Conservation (phyloP, 1,140 invertebrate species). For the Globodera ellingtonae region DNA sequence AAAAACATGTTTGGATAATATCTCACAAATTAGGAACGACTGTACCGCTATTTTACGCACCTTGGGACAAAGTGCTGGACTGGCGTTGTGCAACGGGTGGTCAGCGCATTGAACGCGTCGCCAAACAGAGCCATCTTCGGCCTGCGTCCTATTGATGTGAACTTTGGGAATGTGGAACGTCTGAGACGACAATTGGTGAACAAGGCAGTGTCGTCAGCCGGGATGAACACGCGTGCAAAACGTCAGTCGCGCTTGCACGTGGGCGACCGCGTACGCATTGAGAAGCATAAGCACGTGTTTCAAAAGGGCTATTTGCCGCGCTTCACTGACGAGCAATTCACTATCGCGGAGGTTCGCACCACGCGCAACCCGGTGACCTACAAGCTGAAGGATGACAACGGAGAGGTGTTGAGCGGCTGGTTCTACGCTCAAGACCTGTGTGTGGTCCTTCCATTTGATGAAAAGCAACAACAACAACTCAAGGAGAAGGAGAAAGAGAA, state of each 20-base stretch:
- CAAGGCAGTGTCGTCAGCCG: not conserved
- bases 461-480: not conserved
- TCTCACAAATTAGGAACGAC: not conserved
- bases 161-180: slow-evolving; percentile 22
- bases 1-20: too few relatives aligned
- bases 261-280: slow-evolving; percentile 19
- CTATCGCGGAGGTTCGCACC: slow-evolving; percentile 9
- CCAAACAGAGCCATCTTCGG: slow-evolving; percentile 30
- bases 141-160: slow-evolving; percentile 24
- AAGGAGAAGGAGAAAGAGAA: too few relatives aligned
- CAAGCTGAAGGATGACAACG: not conserved
- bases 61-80: slow-evolving; percentile 38
- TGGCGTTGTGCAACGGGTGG: slow-evolving; percentile 37
- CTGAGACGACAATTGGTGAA: not conserved
- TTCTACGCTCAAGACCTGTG: slow-evolving; percentile 23
- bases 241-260: not conserved
- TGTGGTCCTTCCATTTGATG: not conserved
- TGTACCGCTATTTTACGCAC: slow-evolving; percentile 46
- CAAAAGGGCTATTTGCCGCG: slow-evolving; percentile 20
- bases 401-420: slow-evolving; percentile 15
- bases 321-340: slow-evolving; percentile 36
- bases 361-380: not conserved
- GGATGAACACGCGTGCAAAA: not conserved
- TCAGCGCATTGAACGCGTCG: slow-evolving; percentile 37
- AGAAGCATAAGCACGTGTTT: slow-evolving; percentile 27